These are phyloP conservation scores for Trematocara zebra DNA, from an alignment of 2,113 vertebrate genomes.

Conservation along the genomic window DNA sequence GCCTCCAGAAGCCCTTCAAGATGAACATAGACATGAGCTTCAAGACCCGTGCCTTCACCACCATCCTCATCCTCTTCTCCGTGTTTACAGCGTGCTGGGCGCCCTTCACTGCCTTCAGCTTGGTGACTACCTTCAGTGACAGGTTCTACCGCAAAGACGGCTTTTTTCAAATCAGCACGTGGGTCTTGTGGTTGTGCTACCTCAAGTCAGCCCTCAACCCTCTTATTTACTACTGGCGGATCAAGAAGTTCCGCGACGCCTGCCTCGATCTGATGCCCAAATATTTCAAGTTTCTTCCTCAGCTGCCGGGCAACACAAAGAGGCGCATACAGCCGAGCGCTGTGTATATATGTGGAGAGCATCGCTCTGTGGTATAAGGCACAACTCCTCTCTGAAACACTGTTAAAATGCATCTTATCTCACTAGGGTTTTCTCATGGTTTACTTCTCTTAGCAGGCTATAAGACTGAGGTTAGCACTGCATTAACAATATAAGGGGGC, in stretches of 20 bases:
- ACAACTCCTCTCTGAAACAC: not conserved
- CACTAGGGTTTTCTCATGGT: not conserved
- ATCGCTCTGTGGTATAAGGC: conserved; percentile 83
- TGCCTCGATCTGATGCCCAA: conserved; percentile 95
- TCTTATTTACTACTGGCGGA: conserved; percentile 98
- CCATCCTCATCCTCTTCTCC: conserved; percentile 95
- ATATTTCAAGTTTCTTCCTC: conserved; percentile 92
- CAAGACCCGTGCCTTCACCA: conserved; percentile 99
- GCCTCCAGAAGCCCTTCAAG: conserved; percentile 92
- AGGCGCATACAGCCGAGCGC: conserved; percentile 91
- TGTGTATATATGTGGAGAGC: conserved; percentile 92
- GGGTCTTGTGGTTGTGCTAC: conserved; percentile 98
- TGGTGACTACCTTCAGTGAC: conserved; percentile 88
- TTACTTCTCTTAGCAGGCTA: not conserved
- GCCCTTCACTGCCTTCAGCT: conserved; percentile 90
- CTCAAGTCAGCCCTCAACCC: conserved; percentile 99
- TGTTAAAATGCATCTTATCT: not conserved
- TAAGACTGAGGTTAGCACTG: no score
- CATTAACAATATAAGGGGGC: no score
- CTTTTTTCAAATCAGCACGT: conserved; percentile 97
- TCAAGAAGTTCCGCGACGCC: conserved; percentile 97
- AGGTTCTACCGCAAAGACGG: conserved; percentile 86
- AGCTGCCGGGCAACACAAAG: conserved; percentile 84
- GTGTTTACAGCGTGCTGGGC: conserved; percentile 94
- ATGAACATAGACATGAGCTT: conserved; percentile 98